Conservation (phyloP, 2,113 vertebrate species). For the Phyllostomus discolor region DNA sequence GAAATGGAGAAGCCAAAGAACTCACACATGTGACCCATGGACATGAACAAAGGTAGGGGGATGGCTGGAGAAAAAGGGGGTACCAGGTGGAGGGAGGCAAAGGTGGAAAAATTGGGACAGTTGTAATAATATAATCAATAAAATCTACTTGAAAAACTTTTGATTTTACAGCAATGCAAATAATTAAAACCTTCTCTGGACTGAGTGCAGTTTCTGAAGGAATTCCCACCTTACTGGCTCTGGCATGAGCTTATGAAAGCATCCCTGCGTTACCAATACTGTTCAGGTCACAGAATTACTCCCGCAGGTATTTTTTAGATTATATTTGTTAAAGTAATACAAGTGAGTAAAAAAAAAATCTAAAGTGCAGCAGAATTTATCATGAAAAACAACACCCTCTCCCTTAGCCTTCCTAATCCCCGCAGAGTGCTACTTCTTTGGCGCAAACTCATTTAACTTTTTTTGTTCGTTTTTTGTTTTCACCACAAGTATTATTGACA, state of each 20-base stretch:
- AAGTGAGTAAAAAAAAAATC: neutral
- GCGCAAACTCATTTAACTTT: neutral
- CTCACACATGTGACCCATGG: too few relatives aligned
- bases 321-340: neutral
- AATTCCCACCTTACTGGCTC: neutral
- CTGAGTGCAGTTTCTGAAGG: neutral
- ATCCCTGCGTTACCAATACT: neutral
- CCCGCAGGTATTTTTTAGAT: neutral
- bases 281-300: neutral
- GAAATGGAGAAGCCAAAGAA: too few relatives aligned
- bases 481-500: conserved; percentile 77
- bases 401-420: neutral
- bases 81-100: too few relatives aligned
- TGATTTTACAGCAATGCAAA: neutral
- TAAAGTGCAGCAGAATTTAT: neutral
- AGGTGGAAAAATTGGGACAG: too few relatives aligned
- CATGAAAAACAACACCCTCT: neutral
- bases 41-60: too few relatives aligned
- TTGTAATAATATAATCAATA: too few relatives aligned
- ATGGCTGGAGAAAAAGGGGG: too few relatives aligned
- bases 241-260: neutral
- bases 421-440: neutral
- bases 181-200: neutral
- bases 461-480: conserved; percentile 12
- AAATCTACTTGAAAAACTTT: too few relatives aligned